Conservation (phyloP, 2,888 invertebrate genomes). For the Ligdia adustata region DNA sequence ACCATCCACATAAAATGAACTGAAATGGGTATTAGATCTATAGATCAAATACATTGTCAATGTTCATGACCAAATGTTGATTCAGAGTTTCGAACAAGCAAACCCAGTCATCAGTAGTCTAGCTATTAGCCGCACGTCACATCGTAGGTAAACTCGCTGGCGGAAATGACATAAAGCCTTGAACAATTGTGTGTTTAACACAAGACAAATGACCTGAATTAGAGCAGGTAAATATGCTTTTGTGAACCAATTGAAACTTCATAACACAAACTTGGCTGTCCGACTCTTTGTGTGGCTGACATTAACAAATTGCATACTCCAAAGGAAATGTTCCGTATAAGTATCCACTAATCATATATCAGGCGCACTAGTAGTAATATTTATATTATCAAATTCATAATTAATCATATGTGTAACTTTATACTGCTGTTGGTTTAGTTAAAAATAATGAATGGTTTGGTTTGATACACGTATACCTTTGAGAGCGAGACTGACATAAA, state of each 20-base stretch:
- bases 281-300: constrained; percentile 43
- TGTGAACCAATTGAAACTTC: constrained; percentile 44
- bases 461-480: too few species aligned
- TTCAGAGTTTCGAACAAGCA: too few species aligned
- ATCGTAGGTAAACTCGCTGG: constrained; percentile 33
- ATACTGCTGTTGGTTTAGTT: constrained; percentile 8
- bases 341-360: constrained; percentile 8
- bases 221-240: constrained; percentile 39
- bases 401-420: constrained; percentile 8
- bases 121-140: too few species aligned
- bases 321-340: constrained; percentile 24
- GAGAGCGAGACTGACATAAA: too few species aligned
- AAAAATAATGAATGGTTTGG: constrained; percentile 13
- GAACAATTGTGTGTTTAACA: constrained; percentile 51
- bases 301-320: constrained; percentile 41
- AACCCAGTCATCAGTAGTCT: constrained; percentile 1
- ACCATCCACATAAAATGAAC: too few species aligned
- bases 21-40: too few species aligned
- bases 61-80: too few species aligned
- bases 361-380: constrained; percentile 9
- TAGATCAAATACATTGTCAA: too few species aligned
- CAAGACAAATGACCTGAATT: constrained; percentile 55
- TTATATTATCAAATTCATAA: constrained; percentile 15
- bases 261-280: constrained; percentile 36
- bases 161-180: constrained; percentile 58